Percentiles rank a stretch among this genome's conserved stretches.
Conservation (phyloP, 2,888 invertebrate species). For the Lamellibrachia satsuma region DNA sequence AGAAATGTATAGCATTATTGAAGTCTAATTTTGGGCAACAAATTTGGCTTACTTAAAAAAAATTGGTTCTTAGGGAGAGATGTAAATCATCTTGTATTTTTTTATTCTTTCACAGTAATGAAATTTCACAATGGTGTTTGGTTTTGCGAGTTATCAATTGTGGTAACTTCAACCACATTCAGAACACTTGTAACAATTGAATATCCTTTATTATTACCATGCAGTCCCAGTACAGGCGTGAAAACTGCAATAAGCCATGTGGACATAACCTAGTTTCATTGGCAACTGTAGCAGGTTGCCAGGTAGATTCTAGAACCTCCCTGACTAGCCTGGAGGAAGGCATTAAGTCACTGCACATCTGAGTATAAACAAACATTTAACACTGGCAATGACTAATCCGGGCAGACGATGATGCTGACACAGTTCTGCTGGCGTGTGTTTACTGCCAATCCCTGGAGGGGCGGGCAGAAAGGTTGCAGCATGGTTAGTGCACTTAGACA, state of each 20-base stretch:
- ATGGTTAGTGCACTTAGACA: neutral
- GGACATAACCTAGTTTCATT: neutral
- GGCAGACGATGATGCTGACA: neutral
- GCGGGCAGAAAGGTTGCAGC: constrained; percentile 1
- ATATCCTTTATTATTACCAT: too few species aligned
- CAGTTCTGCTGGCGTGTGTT: neutral
- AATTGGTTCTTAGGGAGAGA: too few species aligned
- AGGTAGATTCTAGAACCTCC: neutral
- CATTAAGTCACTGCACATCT: neutral
- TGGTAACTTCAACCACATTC: too few species aligned
- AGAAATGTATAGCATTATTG: too few species aligned
- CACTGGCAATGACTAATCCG: neutral
- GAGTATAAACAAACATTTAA: neutral
- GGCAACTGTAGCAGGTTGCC: neutral
- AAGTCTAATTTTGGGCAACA: too few species aligned
- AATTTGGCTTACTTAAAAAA: too few species aligned
- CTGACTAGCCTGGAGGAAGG: neutral
- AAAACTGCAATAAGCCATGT: neutral
- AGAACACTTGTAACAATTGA: too few species aligned
- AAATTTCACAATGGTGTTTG: too few species aligned
- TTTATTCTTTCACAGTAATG: too few species aligned
- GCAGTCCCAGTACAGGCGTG: neutral
- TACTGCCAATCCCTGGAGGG: neutral
- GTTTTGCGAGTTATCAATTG: too few species aligned
- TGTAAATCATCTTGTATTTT: too few species aligned